Evolutionary conservation across 2,113 vertebrate genomes (phyloP).

Genomic region (Macquaria australasica): DNA sequence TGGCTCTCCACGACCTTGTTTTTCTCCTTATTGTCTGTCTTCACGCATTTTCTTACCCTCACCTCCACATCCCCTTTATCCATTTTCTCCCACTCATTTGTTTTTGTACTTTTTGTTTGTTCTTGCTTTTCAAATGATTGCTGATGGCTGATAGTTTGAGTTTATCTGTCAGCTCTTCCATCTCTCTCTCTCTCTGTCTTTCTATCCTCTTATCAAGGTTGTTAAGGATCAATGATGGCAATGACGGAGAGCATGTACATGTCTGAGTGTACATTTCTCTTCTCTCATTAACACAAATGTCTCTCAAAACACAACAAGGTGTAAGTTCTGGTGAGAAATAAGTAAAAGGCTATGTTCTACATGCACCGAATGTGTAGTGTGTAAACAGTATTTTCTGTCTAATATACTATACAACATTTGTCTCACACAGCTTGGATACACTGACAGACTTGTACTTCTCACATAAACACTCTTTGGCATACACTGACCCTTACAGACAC

Average conservation of each 20-base stretch:
- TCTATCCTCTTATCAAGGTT: not conserved
- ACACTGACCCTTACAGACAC: slow-evolving; percentile 14
- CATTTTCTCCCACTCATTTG: not conserved
- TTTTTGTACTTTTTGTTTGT: not conserved
- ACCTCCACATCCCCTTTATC: not conserved
- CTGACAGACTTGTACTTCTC: not conserved
- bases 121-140: not conserved
- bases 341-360: not conserved
- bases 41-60: not conserved
- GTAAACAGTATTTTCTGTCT: slow-evolving; percentile 5
- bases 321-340: not conserved
- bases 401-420: not conserved
- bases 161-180: not conserved
- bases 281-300: not conserved
- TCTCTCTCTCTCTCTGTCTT: not conserved
- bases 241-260: not conserved
- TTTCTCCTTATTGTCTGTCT: not conserved
- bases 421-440: slow-evolving; percentile 7
- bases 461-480: not conserved
- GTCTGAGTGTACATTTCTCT: not conserved
- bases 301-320: not conserved
- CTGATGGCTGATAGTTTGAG: not conserved
- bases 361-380: not conserved
- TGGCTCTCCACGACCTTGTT: not conserved
- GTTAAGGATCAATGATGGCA: not conserved